A percentile compares a stretch with the other conserved stretches of the same genome.
Conservation (phyloP, 2,113 vertebrate genomes). For the Hystrix cristata region DNA sequence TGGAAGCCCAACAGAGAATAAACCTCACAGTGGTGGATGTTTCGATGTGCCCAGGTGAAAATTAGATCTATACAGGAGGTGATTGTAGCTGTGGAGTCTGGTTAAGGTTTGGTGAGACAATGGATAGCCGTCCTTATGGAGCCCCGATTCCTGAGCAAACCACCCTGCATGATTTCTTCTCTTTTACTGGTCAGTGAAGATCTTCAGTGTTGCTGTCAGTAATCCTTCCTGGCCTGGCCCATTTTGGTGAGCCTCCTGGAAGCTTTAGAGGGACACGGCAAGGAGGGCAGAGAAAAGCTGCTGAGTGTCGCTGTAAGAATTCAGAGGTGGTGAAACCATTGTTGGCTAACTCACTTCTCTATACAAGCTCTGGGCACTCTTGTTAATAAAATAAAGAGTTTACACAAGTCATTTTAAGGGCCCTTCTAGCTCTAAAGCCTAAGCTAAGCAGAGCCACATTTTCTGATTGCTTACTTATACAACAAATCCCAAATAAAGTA, state of each 20-base stretch:
- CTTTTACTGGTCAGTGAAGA: not conserved
- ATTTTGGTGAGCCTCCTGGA: not conserved
- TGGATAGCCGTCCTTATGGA: not conserved
- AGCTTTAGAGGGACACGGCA: not conserved
- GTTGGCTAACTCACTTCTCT: constrained; percentile 12
- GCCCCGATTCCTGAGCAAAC: not conserved
- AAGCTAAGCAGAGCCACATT: constrained; percentile 64
- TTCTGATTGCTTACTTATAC: constrained; percentile 45
- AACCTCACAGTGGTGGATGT: not conserved
- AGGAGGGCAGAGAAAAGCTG: not conserved
- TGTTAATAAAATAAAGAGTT: constrained; percentile 40
- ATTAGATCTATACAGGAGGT: not conserved
- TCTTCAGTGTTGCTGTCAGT: not conserved
- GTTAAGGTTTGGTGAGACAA: not conserved
- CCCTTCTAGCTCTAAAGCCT: constrained; percentile 49
- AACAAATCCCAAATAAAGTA: constrained; percentile 54
- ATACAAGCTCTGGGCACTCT: constrained; percentile 27
- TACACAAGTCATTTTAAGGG: not conserved
- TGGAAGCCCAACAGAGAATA: not conserved
- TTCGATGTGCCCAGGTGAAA: not conserved
- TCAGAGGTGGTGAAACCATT: constrained; percentile 29
- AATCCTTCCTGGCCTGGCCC: not conserved
- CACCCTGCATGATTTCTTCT: not conserved
- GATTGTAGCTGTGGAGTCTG: not conserved
- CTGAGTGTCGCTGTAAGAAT: not conserved